These are phyloP conservation scores for Buceros bicornis DNA, from an alignment of 2,797 vertebrate genomes.

Conservation along the genomic window DNA sequence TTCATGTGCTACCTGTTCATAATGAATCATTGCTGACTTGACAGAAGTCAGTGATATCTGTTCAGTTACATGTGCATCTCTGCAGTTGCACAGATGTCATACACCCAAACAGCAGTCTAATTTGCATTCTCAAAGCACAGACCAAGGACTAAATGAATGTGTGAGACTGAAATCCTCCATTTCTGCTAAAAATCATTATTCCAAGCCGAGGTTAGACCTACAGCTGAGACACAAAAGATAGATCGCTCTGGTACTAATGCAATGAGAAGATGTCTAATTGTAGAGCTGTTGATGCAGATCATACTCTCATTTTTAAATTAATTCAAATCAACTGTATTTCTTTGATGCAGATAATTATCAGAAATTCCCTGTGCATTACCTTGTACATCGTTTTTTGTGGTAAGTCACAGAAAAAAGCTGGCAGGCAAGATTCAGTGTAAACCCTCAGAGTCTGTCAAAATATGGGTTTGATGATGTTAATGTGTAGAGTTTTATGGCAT, in stretches of 20 bases:
- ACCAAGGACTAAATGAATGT: background rate
- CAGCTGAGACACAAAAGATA: background rate
- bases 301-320: background rate
- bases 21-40: background rate
- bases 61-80: background rate
- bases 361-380: background rate
- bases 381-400: background rate
- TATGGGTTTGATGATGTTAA: background rate
- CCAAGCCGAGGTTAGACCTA: background rate
- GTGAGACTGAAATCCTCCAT: background rate
- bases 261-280: background rate
- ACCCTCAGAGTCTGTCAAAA: background rate
- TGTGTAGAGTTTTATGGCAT: background rate
- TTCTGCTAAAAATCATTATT: background rate
- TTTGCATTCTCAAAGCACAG: constrained; percentile 12
- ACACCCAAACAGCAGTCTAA: background rate
- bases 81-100: background rate
- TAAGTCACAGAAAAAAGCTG: background rate
- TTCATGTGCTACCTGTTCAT: background rate
- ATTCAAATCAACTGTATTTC: background rate
- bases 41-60: background rate
- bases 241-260: background rate
- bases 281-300: background rate
- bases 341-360: background rate
- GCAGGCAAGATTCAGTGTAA: background rate